Conservation (phyloP, 2,888 invertebrate genomes). For the Onthophagus sagittarius region DNA sequence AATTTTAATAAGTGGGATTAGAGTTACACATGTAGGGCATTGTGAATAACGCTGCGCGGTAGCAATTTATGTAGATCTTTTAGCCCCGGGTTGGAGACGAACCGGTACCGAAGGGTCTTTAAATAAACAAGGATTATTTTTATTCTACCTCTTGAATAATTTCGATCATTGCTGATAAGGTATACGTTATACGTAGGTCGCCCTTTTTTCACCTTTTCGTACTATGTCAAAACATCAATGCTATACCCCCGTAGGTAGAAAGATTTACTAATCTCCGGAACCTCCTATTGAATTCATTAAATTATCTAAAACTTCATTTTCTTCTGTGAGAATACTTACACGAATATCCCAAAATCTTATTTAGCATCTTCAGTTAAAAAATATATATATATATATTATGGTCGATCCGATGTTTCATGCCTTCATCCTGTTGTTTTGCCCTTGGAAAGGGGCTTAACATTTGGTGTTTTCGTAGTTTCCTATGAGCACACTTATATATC, state of each 20-base stretch:
- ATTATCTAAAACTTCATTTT: not conserved
- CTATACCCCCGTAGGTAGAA: not conserved
- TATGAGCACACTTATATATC: too few relatives aligned
- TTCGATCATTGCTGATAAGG: slow-evolving; percentile 26
- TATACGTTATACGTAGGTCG: not conserved
- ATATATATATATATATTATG: too few relatives aligned
- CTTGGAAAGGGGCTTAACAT: too few relatives aligned
- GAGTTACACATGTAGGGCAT: slow-evolving; percentile 48
- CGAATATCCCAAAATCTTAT: too few relatives aligned
- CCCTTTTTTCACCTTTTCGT: not conserved
- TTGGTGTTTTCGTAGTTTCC: too few relatives aligned
- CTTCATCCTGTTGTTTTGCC: too few relatives aligned
- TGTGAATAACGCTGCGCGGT: slow-evolving; percentile 28
- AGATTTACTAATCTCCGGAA: not conserved
- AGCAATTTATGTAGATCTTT: not conserved
- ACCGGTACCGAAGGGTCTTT: slow-evolving; percentile 15
- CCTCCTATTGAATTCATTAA: not conserved
- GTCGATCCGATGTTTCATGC: too few relatives aligned
- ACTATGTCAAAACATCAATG: not conserved
- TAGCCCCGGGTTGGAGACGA: slow-evolving; percentile 14
- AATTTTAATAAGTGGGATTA: slow-evolving; percentile 49
- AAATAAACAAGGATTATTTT: slow-evolving; percentile 33
- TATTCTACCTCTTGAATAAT: slow-evolving; percentile 35
- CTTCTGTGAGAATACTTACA: not conserved
- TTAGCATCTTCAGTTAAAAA: too few relatives aligned